A percentile compares a stretch with the other conserved stretches of the same genome.
Conservation (phyloP, 2,888 invertebrate genomes). For the Ptilodon capucinus region DNA sequence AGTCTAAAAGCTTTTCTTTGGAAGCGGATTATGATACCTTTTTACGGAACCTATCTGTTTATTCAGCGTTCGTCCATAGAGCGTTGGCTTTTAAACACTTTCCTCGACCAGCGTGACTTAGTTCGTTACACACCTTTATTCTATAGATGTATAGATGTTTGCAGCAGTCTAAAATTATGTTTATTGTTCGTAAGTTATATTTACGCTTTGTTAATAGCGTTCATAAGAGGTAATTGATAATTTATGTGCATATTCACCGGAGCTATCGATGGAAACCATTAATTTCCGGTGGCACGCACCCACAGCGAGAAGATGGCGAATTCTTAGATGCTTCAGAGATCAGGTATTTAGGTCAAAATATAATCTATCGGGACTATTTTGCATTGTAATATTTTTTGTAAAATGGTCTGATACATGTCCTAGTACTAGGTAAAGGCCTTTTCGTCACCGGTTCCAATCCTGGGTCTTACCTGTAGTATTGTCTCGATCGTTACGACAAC, state of each 20-base stretch:
- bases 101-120: not conserved
- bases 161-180: too few species aligned
- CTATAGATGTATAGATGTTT: too few species aligned
- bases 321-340: slow-evolving; percentile 4
- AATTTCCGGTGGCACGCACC: slow-evolving; percentile 52
- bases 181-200: not conserved
- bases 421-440: too few species aligned
- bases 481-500: too few species aligned
- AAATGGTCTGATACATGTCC: too few species aligned
- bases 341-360: not conserved
- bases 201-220: not conserved
- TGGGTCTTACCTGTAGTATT: too few species aligned
- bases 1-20: slow-evolving; percentile 40
- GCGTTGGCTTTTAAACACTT: not conserved
- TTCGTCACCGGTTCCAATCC: too few species aligned
- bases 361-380: not conserved
- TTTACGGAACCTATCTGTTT: slow-evolving; percentile 32
- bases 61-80: slow-evolving; percentile 25
- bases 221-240: slow-evolving; percentile 26
- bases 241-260: slow-evolving; percentile 38
- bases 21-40: slow-evolving; percentile 35
- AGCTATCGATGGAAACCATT: slow-evolving; percentile 48
- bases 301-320: slow-evolving; percentile 24
- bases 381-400: too few species aligned
- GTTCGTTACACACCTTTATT: not conserved